Conservation (phyloP, 2,797 vertebrate species). For the Takifugu rubripes region DNA sequence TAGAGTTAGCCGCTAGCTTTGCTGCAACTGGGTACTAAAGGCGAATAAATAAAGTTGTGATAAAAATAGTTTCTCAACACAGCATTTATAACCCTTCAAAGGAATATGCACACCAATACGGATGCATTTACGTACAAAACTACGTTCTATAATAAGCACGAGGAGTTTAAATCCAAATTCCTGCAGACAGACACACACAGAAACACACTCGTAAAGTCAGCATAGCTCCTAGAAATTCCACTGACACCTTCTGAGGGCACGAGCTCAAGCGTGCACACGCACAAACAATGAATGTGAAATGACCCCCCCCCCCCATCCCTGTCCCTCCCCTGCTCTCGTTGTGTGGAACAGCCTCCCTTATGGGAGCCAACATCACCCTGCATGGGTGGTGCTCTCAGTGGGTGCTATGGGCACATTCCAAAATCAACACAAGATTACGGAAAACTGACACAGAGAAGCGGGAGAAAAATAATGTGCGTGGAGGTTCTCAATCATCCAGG, state of each 20-base stretch:
- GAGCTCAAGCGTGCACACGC: no score
- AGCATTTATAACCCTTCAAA: neutral
- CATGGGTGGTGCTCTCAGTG: slow-evolving; percentile 52
- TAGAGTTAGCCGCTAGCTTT: no score
- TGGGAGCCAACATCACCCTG: slow-evolving; percentile 73
- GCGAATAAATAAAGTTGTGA: no score
- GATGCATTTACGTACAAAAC: slow-evolving; percentile 8
- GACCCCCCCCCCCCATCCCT: slow-evolving; percentile 43
- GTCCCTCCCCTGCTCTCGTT: slow-evolving; percentile 62
- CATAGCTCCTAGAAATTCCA: slow-evolving; percentile 71
- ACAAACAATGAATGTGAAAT: no score
- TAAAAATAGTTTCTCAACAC: neutral
- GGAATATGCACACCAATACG: slow-evolving; percentile 1
- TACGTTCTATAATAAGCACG: slow-evolving; percentile 22
- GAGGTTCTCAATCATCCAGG: no score
- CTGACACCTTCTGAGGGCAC: slow-evolving; percentile 47
- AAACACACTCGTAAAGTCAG: slow-evolving; percentile 64
- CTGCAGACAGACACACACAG: slow-evolving; percentile 24
- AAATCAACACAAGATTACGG: slow-evolving; percentile 56
- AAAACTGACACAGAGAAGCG: slow-evolving; percentile 36
- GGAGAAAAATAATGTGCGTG: slow-evolving; percentile 40
- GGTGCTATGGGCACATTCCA: slow-evolving; percentile 63
- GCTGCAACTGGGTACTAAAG: no score
- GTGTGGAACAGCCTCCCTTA: slow-evolving; percentile 69
- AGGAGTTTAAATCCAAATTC: slow-evolving; percentile 23